Conservation (phyloP, 2,113 vertebrate species). For the Sinocyclocheilus anshuiensis region DNA sequence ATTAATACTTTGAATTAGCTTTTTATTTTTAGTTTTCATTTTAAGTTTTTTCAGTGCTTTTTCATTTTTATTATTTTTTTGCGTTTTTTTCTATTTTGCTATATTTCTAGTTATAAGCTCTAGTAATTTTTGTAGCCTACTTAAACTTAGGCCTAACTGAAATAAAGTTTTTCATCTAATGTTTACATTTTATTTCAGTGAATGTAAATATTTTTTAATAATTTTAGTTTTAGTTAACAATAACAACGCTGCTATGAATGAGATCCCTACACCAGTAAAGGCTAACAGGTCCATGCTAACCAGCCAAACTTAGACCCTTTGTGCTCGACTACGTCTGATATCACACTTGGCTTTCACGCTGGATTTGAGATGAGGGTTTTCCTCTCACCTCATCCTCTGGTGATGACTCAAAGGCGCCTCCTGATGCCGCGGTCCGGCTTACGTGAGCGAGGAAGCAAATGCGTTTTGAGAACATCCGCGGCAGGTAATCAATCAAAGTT, state of each 20-base stretch:
- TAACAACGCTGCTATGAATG: not conserved
- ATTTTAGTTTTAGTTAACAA: too few relatives aligned
- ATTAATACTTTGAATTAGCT: too few relatives aligned
- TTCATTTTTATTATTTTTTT: too few relatives aligned
- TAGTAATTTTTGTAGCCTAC: too few relatives aligned
- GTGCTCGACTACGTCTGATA: not conserved
- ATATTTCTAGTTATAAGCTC: too few relatives aligned
- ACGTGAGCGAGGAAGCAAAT: constrained; percentile 14
- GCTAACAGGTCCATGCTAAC: not conserved
- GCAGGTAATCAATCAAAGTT: constrained; percentile 48
- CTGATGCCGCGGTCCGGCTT: not conserved
- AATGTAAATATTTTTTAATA: too few relatives aligned
- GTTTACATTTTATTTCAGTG: too few relatives aligned
- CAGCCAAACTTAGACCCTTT: not conserved
- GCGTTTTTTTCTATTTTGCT: too few relatives aligned
- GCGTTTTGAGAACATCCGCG: constrained; percentile 27
- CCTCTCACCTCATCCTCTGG: constrained; percentile 24
- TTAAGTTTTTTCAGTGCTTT: too few relatives aligned
- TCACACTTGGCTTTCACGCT: not conserved
- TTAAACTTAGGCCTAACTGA: too few relatives aligned
- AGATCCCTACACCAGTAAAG: not conserved
- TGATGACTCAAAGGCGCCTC: constrained; percentile 26
- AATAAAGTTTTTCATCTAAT: too few relatives aligned
- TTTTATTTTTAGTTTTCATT: too few relatives aligned
- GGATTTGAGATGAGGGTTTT: constrained; percentile 19